These are phyloP conservation scores for Diplazon laetatorius DNA, from an alignment of 2,888 invertebrate species.

Conservation along the genomic window DNA sequence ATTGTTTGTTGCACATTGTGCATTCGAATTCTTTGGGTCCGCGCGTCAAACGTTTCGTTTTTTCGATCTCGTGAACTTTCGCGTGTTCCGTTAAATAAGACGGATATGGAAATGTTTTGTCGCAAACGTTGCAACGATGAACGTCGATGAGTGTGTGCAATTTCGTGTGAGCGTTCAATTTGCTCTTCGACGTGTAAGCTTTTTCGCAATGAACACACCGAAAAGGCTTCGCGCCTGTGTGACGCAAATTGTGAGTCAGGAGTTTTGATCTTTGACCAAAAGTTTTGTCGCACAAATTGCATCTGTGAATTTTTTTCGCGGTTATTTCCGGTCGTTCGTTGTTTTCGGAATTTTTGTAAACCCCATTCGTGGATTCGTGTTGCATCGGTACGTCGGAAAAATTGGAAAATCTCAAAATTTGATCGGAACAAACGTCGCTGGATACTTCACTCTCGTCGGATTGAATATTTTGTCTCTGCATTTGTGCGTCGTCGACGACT, in stretches of 20 bases:
- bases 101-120: conserved; percentile 81
- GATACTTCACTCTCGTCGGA: conserved; percentile 59
- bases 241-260: conserved; percentile 73
- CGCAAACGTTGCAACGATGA: conserved; percentile 79
- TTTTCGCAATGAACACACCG: conserved; percentile 77
- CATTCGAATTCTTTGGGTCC: conserved; percentile 74
- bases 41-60: conserved; percentile 13
- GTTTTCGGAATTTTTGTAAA: conserved; percentile 59
- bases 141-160: conserved; percentile 78
- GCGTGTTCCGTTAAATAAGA: conserved; percentile 80
- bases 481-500: conserved; percentile 62
- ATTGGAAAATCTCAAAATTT: conserved; percentile 55
- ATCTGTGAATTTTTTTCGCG: conserved; percentile 71
- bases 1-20: conserved; percentile 74
- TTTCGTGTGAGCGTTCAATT: conserved; percentile 78
- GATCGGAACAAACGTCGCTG: conserved; percentile 60
- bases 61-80: conserved; percentile 75
- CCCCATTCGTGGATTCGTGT: conserved; percentile 46
- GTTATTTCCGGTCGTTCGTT: conserved; percentile 22
- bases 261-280: conserved; percentile 79
- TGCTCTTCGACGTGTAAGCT: conserved; percentile 79
- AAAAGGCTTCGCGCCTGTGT: conserved; percentile 76
- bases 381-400: conserved; percentile 57
- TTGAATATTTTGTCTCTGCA: conserved; percentile 46
- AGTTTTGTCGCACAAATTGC: conserved; percentile 73